Percentiles rank a stretch among this genome's conserved stretches.
These are phyloP conservation scores for Iphiclides podalirius DNA, from an alignment of 2,888 invertebrate species.

Conservation along the genomic window DNA sequence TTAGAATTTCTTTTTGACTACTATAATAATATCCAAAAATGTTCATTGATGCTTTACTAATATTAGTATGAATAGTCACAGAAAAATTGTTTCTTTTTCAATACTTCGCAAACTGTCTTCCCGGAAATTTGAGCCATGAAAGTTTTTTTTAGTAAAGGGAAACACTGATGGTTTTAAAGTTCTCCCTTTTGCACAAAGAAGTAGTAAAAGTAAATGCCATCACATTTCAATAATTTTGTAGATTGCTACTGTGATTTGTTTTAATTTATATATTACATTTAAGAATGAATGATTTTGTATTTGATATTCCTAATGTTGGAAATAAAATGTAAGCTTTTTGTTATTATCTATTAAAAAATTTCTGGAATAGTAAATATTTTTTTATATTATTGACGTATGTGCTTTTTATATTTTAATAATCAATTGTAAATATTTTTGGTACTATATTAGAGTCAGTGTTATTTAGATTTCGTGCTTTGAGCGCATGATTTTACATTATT, in stretches of 20 bases:
- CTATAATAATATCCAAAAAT: too few relatives aligned
- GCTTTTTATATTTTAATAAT: conserved; percentile 42
- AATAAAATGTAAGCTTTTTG: conserved; percentile 32
- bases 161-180: neutral
- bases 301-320: conserved; percentile 48
- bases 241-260: conserved; percentile 73
- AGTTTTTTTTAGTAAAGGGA: too few relatives aligned
- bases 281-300: conserved; percentile 48
- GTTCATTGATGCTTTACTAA: too few relatives aligned
- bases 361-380: conserved; percentile 47
- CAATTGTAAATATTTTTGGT: conserved; percentile 41
- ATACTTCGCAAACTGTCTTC: conserved; percentile 11
- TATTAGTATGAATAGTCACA: too few relatives aligned
- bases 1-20: too few relatives aligned
- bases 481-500: conserved; percentile 68
- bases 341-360: conserved; percentile 38
- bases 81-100: too few relatives aligned
- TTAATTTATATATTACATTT: conserved; percentile 54
- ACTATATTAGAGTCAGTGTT: conserved; percentile 52
- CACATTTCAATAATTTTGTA: conserved; percentile 55
- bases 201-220: conserved; percentile 42
- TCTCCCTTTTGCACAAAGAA: conserved; percentile 36
- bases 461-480: conserved; percentile 68
- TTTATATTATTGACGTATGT: conserved; percentile 43
- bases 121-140: neutral